phyloP scores from a whole-genome alignment of 2,888 invertebrate genomes.

The Xanthia icteritia region DNA sequence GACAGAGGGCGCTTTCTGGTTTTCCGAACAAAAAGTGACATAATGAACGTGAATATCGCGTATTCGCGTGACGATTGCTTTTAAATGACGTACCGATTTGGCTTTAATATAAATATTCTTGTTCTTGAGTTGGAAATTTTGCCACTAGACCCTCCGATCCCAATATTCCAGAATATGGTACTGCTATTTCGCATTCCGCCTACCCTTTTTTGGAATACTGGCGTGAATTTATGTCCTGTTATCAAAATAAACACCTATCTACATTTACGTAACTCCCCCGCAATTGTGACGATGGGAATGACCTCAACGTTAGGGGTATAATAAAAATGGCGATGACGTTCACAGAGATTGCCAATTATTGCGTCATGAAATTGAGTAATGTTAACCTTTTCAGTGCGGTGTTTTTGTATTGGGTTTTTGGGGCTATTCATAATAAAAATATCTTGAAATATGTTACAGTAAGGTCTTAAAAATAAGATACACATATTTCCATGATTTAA shows the following conservation, averaged over 20 bases:
- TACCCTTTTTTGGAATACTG: too few relatives aligned
- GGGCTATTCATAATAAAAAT: neutral
- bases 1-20: too few relatives aligned
- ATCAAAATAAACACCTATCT: neutral
- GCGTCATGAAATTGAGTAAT: slow-evolving; percentile 10
- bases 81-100: too few relatives aligned
- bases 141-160: too few relatives aligned
- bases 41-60: too few relatives aligned
- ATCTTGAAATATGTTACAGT: neutral
- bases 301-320: neutral
- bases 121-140: too few relatives aligned
- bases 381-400: neutral
- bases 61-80: too few relatives aligned
- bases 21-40: too few relatives aligned
- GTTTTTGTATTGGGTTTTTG: neutral
- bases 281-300: neutral
- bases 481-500: neutral
- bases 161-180: too few relatives aligned
- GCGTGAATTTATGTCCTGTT: neutral
- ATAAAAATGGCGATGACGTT: slow-evolving; percentile 37
- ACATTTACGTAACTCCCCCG: slow-evolving; percentile 10
- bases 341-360: slow-evolving; percentile 35
- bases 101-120: too few relatives aligned
- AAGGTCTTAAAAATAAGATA: neutral
- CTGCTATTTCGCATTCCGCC: neutral